Evolutionary conservation across 2,888 invertebrate species (phyloP).

Genomic region (Perithous albicinctus): DNA sequence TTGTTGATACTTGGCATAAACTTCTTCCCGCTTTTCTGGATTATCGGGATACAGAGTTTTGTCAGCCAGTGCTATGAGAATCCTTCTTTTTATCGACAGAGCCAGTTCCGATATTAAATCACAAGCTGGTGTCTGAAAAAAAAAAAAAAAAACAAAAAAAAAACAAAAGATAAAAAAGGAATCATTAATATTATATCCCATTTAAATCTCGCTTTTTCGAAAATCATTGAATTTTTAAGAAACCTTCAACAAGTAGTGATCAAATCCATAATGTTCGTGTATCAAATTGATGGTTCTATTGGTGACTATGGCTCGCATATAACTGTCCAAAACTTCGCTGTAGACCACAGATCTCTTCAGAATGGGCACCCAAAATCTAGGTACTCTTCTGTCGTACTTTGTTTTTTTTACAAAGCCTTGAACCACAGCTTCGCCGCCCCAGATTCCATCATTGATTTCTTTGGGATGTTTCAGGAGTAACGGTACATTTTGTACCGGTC

Average conservation of each 20-base stretch:
- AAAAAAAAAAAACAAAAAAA: conserved; percentile 30
- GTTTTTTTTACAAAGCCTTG: conserved; percentile 86
- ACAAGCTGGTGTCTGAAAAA: conserved; percentile 93
- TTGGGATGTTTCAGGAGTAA: conserved; percentile 92
- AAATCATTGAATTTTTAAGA: conserved; percentile 39
- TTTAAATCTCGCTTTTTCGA: not conserved
- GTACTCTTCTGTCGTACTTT: conserved; percentile 87
- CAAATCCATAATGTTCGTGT: conserved; percentile 96
- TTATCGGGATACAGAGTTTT: conserved; percentile 88
- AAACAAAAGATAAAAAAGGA: too few relatives aligned
- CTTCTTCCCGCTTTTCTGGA: conserved; percentile 88
- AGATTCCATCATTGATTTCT: conserved; percentile 94
- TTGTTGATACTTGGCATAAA: conserved; percentile 92
- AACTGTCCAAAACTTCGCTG: conserved; percentile 95
- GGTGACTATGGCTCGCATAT: conserved; percentile 94
- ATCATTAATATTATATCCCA: too few relatives aligned
- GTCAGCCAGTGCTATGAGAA: conserved; percentile 90
- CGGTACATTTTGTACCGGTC: conserved; percentile 91
- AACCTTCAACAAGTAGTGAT: conserved; percentile 96
- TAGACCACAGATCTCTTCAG: conserved; percentile 93
- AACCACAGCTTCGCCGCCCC: conserved; percentile 98
- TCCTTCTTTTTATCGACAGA: conserved; percentile 93
- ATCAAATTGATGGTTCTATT: conserved; percentile 93
- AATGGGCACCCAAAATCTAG: conserved; percentile 95
- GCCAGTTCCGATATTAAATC: conserved; percentile 95